Conservation (phyloP, 2,113 vertebrate species). For the Emydura subglobosa region DNA sequence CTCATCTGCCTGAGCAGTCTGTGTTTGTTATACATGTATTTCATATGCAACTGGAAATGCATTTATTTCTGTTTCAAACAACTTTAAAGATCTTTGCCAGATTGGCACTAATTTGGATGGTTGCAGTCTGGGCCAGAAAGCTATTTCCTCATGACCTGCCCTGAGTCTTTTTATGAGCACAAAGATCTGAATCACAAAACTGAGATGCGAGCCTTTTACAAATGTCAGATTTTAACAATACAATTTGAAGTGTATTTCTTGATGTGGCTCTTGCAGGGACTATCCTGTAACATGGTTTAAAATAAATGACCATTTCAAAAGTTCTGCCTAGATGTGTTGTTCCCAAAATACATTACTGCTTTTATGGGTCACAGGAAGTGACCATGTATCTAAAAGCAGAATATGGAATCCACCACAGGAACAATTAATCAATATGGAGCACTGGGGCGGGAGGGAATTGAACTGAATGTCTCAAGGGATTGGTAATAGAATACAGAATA, state of each 20-base stretch:
- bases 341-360: accelerated
- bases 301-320: constrained; percentile 6
- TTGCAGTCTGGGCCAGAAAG: constrained; percentile 17
- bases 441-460: neutral
- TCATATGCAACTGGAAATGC: neutral
- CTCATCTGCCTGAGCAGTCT: constrained; percentile 33
- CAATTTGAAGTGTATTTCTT: neutral
- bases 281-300: neutral
- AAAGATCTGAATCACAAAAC: neutral
- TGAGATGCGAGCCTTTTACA: neutral
- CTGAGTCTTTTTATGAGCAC: neutral
- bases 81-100: neutral
- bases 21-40: constrained; percentile 15
- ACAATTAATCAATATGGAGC: neutral
- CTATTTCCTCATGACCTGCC: neutral
- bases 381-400: neutral
- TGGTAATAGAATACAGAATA: neutral
- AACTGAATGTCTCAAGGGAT: neutral
- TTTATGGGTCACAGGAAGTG: accelerated
- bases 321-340: neutral
- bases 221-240: constrained; percentile 1
- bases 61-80: constrained; percentile 1
- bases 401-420: accelerated
- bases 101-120: neutral
- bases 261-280: accelerated